Percentiles rank a stretch among this genome's conserved stretches.
phyloP scores from a whole-genome alignment of 1,140 invertebrate species.

The Calliopsis andreniformis region DNA sequence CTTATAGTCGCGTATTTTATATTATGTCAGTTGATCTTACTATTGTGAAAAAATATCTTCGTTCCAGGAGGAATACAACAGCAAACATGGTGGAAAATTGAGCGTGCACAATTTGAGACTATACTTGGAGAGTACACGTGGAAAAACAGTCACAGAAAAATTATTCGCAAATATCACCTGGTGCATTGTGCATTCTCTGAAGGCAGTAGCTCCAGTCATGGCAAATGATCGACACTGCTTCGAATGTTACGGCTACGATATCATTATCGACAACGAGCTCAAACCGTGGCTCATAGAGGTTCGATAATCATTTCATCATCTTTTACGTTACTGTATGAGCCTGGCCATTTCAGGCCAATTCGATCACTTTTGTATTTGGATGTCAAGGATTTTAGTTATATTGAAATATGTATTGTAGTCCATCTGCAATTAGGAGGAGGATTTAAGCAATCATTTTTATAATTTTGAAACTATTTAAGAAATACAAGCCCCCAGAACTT shows the following conservation, averaged over 20 bases:
- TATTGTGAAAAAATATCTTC: too few relatives aligned
- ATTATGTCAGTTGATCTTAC: too few relatives aligned
- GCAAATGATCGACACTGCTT: constrained; percentile 90
- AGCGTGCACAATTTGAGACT: constrained; percentile 94
- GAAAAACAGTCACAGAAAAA: constrained; percentile 92
- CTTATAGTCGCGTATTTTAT: too few relatives aligned
- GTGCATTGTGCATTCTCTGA: constrained; percentile 93
- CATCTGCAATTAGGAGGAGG: too few relatives aligned
- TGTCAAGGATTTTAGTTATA: too few relatives aligned
- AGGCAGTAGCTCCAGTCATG: constrained; percentile 89
- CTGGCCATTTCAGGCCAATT: too few relatives aligned
- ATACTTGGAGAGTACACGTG: constrained; percentile 94
- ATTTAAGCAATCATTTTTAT: too few relatives aligned
- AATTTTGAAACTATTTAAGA: too few relatives aligned
- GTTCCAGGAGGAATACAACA: constrained; percentile 94
- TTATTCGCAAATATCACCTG: constrained; percentile 93
- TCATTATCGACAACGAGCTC: constrained; percentile 92
- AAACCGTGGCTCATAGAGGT: constrained; percentile 94
- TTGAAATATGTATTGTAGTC: too few relatives aligned
- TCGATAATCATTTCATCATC: constrained; percentile 1
- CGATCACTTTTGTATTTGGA: too few relatives aligned
- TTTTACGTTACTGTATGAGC: too few relatives aligned
- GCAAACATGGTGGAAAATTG: constrained; percentile 96
- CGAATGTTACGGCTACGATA: constrained; percentile 93
- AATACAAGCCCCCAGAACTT: too few relatives aligned